Evolutionary conservation across 2,888 invertebrate genomes (phyloP).

Genomic region (Pandemis heparana): DNA sequence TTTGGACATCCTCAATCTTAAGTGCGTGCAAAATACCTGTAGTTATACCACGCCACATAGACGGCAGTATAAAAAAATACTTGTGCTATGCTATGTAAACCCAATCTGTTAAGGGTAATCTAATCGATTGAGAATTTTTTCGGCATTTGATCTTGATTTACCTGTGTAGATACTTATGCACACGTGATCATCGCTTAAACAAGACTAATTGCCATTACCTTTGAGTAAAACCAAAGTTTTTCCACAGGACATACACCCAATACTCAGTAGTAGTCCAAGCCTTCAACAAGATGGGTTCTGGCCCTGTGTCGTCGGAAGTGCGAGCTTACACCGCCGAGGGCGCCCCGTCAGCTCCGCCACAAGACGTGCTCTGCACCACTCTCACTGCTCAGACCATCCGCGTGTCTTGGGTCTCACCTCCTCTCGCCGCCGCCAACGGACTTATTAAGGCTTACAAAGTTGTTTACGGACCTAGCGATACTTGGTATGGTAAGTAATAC

Average conservation of each 20-base stretch:
- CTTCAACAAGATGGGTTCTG: slow-evolving; percentile 97
- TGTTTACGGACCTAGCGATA: slow-evolving; percentile 95
- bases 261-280: slow-evolving; percentile 98
- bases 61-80: no score
- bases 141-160: no score
- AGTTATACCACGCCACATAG: background rate
- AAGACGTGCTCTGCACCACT: slow-evolving; percentile 96
- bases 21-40: slow-evolving; percentile 73
- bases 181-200: no score
- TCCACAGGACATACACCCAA: slow-evolving; percentile 93
- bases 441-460: slow-evolving; percentile 98
- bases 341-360: slow-evolving; percentile 95
- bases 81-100: no score
- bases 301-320: slow-evolving; percentile 95
- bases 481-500: slow-evolving; percentile 94
- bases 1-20: slow-evolving; percentile 91
- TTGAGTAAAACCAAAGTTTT: background rate
- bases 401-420: slow-evolving; percentile 97
- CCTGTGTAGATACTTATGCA: no score
- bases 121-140: no score
- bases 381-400: slow-evolving; percentile 97
- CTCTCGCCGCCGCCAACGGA: slow-evolving; percentile 96
- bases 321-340: slow-evolving; percentile 98
- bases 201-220: background rate
- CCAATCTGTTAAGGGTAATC: no score